Evolutionary conservation across 1,140 invertebrate species (phyloP).

Genomic region (Drosophila biarmipes): DNA sequence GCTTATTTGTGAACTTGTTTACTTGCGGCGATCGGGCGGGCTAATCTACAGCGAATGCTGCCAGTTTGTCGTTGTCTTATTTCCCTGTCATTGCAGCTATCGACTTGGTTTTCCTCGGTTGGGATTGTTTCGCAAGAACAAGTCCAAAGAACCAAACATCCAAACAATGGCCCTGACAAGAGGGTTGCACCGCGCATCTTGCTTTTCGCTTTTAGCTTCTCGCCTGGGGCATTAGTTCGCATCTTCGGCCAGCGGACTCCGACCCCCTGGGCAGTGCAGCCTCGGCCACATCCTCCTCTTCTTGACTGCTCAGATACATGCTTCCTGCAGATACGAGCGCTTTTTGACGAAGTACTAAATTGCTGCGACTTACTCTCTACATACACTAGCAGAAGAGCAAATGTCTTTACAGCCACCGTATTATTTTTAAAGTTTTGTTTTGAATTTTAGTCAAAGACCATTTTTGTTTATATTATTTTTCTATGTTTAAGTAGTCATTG

Average conservation of each 20-base stretch:
- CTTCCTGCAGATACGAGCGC: conserved; percentile 30
- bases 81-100: conserved; percentile 45
- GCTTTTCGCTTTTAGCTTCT: conserved; percentile 9
- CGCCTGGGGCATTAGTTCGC: conserved; percentile 35
- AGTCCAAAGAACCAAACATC: conserved; percentile 23
- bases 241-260: conserved; percentile 14
- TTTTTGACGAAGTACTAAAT: conserved; percentile 35
- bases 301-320: conserved; percentile 37
- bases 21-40: conserved; percentile 50
- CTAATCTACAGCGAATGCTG: conserved; percentile 58
- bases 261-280: conserved; percentile 50
- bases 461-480: too few species aligned
- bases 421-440: too few species aligned
- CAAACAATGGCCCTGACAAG: conserved; percentile 52
- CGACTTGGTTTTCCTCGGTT: conserved; percentile 6
- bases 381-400: conserved; percentile 14
- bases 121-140: conserved; percentile 36
- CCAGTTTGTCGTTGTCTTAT: conserved; percentile 51
- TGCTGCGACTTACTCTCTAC: conserved; percentile 9
- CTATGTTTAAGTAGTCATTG: too few species aligned
- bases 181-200: conserved; percentile 41
- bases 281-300: conserved; percentile 35
- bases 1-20: conserved; percentile 64
- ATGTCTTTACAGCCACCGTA: too few species aligned
- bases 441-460: too few species aligned